Conservation (phyloP, 2,888 invertebrate species). For the Orthosia incerta region DNA sequence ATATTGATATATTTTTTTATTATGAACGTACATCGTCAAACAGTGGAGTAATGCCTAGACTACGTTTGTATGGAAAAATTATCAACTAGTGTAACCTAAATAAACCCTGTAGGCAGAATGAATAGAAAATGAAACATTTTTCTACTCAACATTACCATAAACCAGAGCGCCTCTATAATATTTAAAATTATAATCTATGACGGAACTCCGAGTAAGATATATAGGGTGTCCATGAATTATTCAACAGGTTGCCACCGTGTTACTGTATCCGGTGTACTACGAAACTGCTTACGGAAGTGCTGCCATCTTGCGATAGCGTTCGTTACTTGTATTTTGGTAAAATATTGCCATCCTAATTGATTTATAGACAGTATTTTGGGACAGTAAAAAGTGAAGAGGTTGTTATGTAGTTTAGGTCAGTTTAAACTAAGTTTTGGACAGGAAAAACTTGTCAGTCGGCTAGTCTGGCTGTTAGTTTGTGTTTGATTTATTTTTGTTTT, state of each 20-base stretch:
- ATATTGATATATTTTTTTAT: no score
- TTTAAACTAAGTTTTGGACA: slow-evolving; percentile 10
- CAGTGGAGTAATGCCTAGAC: no score
- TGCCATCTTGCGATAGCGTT: slow-evolving; percentile 67
- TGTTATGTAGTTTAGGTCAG: slow-evolving; percentile 19
- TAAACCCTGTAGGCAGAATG: background rate
- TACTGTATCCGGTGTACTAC: slow-evolving; percentile 65
- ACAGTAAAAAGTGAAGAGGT: slow-evolving; percentile 31
- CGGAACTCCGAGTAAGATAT: slow-evolving; percentile 59
- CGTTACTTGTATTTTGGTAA: slow-evolving; percentile 59
- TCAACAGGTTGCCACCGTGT: slow-evolving; percentile 68
- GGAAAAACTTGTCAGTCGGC: slow-evolving; percentile 2
- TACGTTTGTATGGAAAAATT: no score
- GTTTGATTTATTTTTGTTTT: slow-evolving; percentile 38
- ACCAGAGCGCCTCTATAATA: slow-evolving; percentile 48
- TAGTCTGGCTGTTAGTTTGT: slow-evolving; percentile 15
- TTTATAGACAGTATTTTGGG: slow-evolving; percentile 54
- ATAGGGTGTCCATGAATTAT: slow-evolving; percentile 69
- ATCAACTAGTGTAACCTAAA: no score
- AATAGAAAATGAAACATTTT: slow-evolving; percentile 18
- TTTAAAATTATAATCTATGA: slow-evolving; percentile 66
- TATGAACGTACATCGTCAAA: no score
- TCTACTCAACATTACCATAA: slow-evolving; percentile 31
- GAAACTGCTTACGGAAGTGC: slow-evolving; percentile 62
- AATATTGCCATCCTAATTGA: slow-evolving; percentile 59